Conservation (phyloP, 1,140 invertebrate genomes). For the Brachionus rubens region DNA sequence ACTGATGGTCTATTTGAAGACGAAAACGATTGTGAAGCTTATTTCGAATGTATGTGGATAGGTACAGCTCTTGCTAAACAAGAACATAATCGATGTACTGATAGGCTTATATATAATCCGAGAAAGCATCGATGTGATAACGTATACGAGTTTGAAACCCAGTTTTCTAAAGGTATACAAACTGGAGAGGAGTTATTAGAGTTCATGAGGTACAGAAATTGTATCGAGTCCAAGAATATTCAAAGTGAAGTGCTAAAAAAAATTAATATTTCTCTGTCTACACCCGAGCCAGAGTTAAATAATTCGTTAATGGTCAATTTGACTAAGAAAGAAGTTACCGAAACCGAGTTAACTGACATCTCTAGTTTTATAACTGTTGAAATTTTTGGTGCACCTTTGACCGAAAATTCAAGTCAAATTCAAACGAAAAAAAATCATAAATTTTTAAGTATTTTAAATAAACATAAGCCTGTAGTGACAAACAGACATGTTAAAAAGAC, state of each 20-base stretch:
- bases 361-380: slow-evolving; percentile 8
- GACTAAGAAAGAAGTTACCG: slow-evolving; percentile 16
- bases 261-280: neutral
- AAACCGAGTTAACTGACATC: neutral
- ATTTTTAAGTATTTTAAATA: too few relatives aligned
- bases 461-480: too few relatives aligned
- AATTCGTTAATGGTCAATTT: neutral
- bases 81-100: neutral
- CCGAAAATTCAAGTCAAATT: neutral
- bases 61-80: slow-evolving; percentile 32
- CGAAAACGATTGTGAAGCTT: slow-evolving; percentile 17
- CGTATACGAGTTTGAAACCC: slow-evolving; percentile 23
- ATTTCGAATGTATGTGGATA: slow-evolving; percentile 44
- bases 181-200: slow-evolving; percentile 28
- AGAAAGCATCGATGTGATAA: slow-evolving; percentile 40
- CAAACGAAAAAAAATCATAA: too few relatives aligned
- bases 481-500: slow-evolving; percentile 17
- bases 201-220: slow-evolving; percentile 42
- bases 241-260: neutral
- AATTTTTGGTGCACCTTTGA: neutral
- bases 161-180: slow-evolving; percentile 40
- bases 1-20: slow-evolving; percentile 43
- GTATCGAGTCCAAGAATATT: slow-evolving; percentile 30
- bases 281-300: neutral
- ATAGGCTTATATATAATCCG: slow-evolving; percentile 31